Percentiles rank a stretch among this genome's conserved stretches.
phyloP scores from a whole-genome alignment of 53 echinoderm and acorn worm genomes.

The Henricia sp. region DNA sequence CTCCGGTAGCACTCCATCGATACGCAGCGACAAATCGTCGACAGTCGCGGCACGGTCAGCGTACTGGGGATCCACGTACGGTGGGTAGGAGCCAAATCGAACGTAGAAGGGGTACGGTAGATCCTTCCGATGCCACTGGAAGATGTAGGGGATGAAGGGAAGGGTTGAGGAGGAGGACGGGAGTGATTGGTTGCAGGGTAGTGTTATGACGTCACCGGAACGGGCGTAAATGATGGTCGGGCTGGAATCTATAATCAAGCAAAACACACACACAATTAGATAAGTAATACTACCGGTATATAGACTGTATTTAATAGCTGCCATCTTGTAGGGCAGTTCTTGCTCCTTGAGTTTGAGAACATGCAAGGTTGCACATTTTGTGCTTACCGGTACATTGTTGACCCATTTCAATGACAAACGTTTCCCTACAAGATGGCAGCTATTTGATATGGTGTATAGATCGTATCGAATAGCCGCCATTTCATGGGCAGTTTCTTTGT shows the following conservation, averaged over 20 bases:
- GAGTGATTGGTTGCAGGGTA: constrained; percentile 73
- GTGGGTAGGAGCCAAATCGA: constrained; percentile 63
- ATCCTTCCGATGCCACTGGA: constrained; percentile 81
- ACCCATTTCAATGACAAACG: too few species aligned
- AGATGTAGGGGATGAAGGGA: constrained; percentile 71
- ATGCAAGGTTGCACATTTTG: too few species aligned
- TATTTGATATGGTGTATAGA: too few species aligned
- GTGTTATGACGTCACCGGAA: constrained; percentile 68
- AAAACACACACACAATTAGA: background rate
- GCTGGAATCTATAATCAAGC: background rate
- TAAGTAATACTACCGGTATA: too few species aligned
- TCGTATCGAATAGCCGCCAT: too few species aligned
- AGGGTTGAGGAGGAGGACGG: constrained; percentile 72
- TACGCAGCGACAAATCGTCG: constrained; percentile 59
- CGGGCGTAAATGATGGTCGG: constrained; percentile 58
- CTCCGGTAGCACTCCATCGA: constrained; percentile 39
- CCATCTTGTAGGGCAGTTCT: too few species aligned
- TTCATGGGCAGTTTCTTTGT: too few species aligned
- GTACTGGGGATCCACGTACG: constrained; percentile 67
- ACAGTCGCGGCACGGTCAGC: constrained; percentile 58
- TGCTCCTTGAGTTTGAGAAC: too few species aligned
- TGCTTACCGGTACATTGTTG: too few species aligned
- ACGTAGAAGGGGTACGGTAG: constrained; percentile 75
- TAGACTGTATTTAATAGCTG: too few species aligned
- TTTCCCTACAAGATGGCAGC: too few species aligned